phyloP scores from a whole-genome alignment of 92 coral and sea anemone genomes.

The Porites rus region DNA sequence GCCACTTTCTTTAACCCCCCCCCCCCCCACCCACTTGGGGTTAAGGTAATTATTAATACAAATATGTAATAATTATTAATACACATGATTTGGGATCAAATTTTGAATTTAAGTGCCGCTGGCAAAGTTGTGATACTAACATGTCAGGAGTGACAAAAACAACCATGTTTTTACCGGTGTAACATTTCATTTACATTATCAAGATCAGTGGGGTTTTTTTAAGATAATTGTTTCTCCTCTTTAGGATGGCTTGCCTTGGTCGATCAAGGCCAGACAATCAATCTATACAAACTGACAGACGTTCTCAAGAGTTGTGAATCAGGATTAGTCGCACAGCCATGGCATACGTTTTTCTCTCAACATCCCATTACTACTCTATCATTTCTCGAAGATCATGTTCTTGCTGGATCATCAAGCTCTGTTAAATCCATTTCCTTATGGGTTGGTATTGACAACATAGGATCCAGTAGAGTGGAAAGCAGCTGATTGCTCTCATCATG shows the following conservation, averaged over 20 bases:
- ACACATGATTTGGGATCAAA: too few species aligned
- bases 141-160: too few species aligned
- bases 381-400: slow-evolving; percentile 81
- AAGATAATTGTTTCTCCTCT: not conserved
- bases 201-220: not conserved
- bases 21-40: too few species aligned
- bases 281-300: slow-evolving; percentile 84
- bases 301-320: slow-evolving; percentile 62
- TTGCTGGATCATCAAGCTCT: slow-evolving; percentile 85
- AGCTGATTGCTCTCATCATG: not conserved
- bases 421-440: slow-evolving; percentile 84
- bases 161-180: too few species aligned
- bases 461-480: slow-evolving; percentile 17
- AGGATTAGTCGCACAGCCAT: slow-evolving; percentile 81
- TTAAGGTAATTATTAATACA: too few species aligned
- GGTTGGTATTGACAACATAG: slow-evolving; percentile 83
- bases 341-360: slow-evolving; percentile 85
- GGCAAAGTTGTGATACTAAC: too few species aligned
- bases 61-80: too few species aligned
- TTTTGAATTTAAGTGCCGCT: too few species aligned
- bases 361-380: slow-evolving; percentile 71
- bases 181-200: too few species aligned
- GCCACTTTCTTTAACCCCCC: too few species aligned
- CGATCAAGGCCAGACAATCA: slow-evolving; percentile 86
- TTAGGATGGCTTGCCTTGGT: slow-evolving; percentile 89